A percentile compares a stretch with the other conserved stretches of the same genome.
phyloP scores from a whole-genome alignment of 2,797 vertebrate genomes.

The Lacerta bilineata region DNA sequence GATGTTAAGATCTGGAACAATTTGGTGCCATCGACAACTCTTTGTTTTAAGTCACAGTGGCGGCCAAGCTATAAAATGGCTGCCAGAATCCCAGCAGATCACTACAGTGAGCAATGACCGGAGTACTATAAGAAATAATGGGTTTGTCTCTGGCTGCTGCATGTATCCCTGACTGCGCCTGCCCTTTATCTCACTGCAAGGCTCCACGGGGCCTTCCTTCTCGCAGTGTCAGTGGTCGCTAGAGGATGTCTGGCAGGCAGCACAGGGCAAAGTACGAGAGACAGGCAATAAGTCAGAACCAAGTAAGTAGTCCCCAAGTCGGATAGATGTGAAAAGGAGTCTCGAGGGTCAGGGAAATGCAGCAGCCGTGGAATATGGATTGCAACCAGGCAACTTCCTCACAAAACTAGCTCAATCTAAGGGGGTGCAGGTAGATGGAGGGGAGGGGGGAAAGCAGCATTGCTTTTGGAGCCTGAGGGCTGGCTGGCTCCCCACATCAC shows the following conservation, averaged over 20 bases:
- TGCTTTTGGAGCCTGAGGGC: background rate
- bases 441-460: too few relatives aligned
- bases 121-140: background rate
- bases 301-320: background rate
- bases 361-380: background rate
- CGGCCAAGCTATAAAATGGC: background rate
- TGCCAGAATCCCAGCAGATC: background rate
- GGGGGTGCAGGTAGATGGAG: background rate
- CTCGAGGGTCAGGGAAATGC: background rate
- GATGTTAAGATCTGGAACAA: background rate
- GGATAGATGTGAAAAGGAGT: background rate
- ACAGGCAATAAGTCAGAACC: background rate
- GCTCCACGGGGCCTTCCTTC: background rate
- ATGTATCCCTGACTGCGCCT: background rate
- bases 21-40: background rate
- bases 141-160: background rate
- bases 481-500: background rate
- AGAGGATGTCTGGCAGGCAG: background rate
- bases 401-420: background rate
- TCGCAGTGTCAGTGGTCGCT: background rate
- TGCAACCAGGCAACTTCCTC: background rate
- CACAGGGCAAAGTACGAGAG: background rate
- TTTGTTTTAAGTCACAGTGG: background rate
- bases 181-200: background rate
- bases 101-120: background rate